phyloP scores from a whole-genome alignment of 1,140 invertebrate genomes.

The Nasonia giraulti region DNA sequence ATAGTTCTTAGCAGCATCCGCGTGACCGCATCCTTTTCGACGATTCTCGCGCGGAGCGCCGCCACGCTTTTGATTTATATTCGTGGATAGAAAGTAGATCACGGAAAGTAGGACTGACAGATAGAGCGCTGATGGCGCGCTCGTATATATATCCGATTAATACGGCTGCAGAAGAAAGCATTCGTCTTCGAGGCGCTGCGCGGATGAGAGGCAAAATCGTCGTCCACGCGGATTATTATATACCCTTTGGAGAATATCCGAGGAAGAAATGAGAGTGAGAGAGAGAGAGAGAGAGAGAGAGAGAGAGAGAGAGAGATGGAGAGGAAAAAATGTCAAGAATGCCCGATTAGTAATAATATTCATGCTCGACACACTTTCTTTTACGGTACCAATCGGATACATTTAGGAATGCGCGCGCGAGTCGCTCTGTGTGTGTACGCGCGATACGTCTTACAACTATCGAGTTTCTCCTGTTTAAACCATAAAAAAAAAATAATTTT shows the following conservation, averaged over 20 bases:
- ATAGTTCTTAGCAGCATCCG: background rate
- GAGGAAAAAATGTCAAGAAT: background rate
- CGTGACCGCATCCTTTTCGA: background rate
- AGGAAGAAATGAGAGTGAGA: background rate
- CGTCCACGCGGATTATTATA: background rate
- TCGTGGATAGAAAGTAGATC: conserved; percentile 49
- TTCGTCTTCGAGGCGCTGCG: background rate
- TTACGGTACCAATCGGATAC: conserved; percentile 3
- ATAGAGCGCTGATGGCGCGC: conserved; percentile 29
- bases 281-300: background rate
- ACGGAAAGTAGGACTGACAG: conserved; percentile 51
- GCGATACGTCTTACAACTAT: no score
- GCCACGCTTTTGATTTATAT: conserved; percentile 38
- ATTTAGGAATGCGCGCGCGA: background rate
- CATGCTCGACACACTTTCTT: conserved; percentile 3
- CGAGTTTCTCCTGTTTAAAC: background rate
- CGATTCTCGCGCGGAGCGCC: conserved; percentile 3
- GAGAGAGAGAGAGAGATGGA: background rate
- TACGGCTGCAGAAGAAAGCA: background rate
- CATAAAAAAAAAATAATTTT: no score
- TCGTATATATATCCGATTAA: no score
- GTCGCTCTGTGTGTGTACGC: no score
- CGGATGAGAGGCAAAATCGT: background rate
- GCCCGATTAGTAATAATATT: background rate
- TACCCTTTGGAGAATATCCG: no score